Percentiles rank a stretch among this genome's conserved stretches.
These are phyloP conservation scores for Pogoniulus pusillus DNA, from an alignment of 2,797 vertebrate species.

Conservation along the genomic window DNA sequence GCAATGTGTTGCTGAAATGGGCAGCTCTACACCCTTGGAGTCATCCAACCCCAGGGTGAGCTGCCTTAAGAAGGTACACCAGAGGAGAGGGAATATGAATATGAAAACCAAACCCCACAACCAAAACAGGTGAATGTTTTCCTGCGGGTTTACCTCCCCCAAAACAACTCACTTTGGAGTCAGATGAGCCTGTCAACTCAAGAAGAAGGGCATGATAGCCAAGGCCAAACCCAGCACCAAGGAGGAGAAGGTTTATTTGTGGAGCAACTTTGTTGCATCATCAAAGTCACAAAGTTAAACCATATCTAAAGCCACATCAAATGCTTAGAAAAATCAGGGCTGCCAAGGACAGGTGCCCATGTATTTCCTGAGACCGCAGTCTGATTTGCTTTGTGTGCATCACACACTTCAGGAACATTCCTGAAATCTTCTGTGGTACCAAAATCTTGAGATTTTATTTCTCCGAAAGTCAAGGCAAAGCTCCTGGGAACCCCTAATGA, in stretches of 20 bases:
- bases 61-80: background rate
- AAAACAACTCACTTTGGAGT: background rate
- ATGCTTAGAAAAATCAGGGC: background rate
- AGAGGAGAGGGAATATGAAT: accelerated
- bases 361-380: background rate
- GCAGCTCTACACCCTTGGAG: background rate
- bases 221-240: background rate
- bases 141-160: background rate
- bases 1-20: background rate
- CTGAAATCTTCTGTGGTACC: background rate
- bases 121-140: background rate
- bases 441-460: background rate
- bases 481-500: background rate
- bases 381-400: background rate
- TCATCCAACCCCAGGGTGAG: accelerated
- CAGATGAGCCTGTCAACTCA: background rate
- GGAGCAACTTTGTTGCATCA: background rate
- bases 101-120: background rate
- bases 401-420: background rate
- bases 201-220: background rate
- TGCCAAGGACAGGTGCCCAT: background rate
- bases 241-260: background rate
- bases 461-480: background rate
- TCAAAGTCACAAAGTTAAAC: background rate
- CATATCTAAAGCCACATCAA: background rate